phyloP scores from a whole-genome alignment of 2,113 vertebrate genomes.

The Rostratula benghalensis region DNA sequence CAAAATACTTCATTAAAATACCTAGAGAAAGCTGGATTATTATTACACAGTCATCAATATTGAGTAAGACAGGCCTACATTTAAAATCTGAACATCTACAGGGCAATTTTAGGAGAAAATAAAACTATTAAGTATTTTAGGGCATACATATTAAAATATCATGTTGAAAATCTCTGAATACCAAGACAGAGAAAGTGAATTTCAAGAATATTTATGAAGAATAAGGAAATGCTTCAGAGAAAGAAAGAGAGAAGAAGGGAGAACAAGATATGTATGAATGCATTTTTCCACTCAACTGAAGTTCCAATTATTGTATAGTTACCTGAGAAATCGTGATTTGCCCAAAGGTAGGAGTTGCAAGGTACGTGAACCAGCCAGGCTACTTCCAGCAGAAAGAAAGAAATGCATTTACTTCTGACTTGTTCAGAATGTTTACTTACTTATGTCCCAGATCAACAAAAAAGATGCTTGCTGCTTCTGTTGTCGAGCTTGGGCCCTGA shows the following conservation, averaged over 20 bases:
- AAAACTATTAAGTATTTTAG: background rate
- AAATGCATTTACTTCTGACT: background rate
- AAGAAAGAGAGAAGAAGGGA: background rate
- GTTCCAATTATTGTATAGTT: background rate
- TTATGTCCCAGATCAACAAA: background rate
- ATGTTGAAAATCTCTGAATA: background rate
- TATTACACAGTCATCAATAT: background rate
- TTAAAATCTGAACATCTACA: background rate
- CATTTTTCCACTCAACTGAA: background rate
- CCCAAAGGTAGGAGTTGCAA: background rate
- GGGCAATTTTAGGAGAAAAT: background rate
- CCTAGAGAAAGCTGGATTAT: background rate
- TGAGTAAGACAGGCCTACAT: background rate
- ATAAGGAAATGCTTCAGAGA: background rate
- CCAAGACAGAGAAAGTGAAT: background rate
- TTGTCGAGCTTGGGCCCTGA: background rate
- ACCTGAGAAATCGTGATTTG: background rate
- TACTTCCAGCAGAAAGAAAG: background rate
- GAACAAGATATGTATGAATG: background rate
- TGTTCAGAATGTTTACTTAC: background rate
- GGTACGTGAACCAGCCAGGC: background rate
- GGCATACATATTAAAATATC: background rate
- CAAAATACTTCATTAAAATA: background rate
- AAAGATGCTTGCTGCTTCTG: background rate
- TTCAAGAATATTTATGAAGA: background rate